Conservation (phyloP, 2,888 invertebrate species). For the Drosophila quinaria region DNA sequence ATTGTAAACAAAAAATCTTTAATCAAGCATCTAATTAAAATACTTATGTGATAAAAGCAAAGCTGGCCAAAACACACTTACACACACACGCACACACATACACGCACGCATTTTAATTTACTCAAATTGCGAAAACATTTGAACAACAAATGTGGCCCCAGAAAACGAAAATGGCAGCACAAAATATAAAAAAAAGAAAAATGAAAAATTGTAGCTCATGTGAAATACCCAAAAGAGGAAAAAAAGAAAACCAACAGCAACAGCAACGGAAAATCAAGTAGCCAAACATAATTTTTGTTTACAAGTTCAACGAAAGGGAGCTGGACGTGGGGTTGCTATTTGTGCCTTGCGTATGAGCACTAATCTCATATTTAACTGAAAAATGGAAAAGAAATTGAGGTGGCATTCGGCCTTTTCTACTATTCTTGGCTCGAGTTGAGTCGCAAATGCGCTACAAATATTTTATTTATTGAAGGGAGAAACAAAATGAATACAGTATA, state of each 20-base stretch:
- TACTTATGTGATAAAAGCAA: conserved; percentile 56
- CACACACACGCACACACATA: conserved; percentile 10
- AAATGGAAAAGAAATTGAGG: conserved; percentile 46
- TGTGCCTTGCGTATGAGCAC: conserved; percentile 18
- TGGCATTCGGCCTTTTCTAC: background rate
- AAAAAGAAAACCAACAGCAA: conserved; percentile 13
- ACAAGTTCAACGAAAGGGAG: conserved; percentile 15
- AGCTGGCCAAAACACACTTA: conserved; percentile 31
- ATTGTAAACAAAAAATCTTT: conserved; percentile 37
- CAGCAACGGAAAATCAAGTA: conserved; percentile 35
- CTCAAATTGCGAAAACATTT: conserved; percentile 53
- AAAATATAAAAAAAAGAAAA: conserved; percentile 4
- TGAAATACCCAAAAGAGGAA: conserved; percentile 12
- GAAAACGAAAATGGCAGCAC: conserved; percentile 5
- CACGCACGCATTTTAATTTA: conserved; percentile 59
- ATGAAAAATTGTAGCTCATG: conserved; percentile 42
- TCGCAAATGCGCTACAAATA: conserved; percentile 12
- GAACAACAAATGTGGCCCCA: conserved; percentile 45
- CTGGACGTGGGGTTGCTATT: conserved; percentile 9
- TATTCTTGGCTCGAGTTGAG: background rate
- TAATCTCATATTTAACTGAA: conserved; percentile 60
- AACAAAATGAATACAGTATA: background rate
- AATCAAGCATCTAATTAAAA: conserved; percentile 64
- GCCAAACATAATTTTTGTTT: conserved; percentile 51
- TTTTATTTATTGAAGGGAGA: background rate